phyloP scores from a whole-genome alignment of 2,113 vertebrate species.

The Lasiurus cinereus region DNA sequence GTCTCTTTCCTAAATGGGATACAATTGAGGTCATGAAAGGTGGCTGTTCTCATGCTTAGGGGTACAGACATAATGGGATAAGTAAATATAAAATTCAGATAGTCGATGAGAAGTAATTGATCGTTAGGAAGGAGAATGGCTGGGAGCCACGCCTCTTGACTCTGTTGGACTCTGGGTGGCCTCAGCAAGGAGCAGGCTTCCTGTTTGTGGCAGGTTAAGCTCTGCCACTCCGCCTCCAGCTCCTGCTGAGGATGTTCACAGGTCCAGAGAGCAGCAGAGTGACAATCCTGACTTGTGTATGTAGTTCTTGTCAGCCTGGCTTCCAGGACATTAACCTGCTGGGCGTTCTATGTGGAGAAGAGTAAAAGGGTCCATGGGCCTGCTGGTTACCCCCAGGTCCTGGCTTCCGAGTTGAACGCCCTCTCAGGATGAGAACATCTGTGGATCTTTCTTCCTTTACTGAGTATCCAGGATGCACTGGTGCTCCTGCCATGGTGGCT shows the following conservation, averaged over 20 bases:
- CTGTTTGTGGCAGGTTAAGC: background rate
- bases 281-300: background rate
- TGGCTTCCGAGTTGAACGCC: background rate
- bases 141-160: background rate
- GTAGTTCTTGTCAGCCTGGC: background rate
- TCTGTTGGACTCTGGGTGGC: background rate
- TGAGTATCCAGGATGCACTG: fast-evolving
- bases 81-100: background rate
- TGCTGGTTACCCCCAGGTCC: background rate
- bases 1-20: background rate
- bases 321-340: background rate
- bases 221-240: background rate
- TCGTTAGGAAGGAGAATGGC: background rate
- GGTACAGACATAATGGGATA: background rate
- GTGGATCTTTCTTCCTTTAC: background rate
- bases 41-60: background rate
- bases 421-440: background rate
- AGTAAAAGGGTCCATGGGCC: background rate
- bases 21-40: background rate
- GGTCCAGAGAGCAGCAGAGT: fast-evolving
- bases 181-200: background rate
- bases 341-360: background rate
- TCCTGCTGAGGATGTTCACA: background rate
- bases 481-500: background rate
- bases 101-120: background rate